Base-by-base conservation (phyloP, 2,797 vertebrate genomes). In the Anas bernieri region DNA sequence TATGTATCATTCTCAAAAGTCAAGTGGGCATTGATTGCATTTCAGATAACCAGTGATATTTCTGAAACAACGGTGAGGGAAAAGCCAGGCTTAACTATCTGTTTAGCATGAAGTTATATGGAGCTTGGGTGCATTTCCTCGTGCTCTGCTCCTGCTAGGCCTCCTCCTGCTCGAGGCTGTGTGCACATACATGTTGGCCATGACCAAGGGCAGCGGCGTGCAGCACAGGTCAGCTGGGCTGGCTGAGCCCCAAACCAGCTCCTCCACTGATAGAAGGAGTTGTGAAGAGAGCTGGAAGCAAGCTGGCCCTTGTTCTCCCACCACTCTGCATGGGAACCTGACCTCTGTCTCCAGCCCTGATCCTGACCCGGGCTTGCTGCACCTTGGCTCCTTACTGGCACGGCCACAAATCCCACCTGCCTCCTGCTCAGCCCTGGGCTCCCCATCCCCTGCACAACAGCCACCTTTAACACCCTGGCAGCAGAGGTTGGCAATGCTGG, bases 1-100 rank as follows among this genome's bases (percentile, higher is more conserved):
- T 74, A 86, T 17, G 45, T 30, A 88, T 75, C 50, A 64, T 94
- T 96, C 93, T 92, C 37, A 97, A 98, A 97, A 97, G 97, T 98
- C 96, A 97, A 97, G 97, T 95, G 45, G 91, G 41, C 67, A 33
- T 28, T 93, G 91, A 97, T 96, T 97, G 41, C 84, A 88, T 95
- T 96, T 92, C 93, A 85, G 83, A 95, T 92, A 96, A 88, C 50
- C 68, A 39, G 73, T 83, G 74, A 78, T 62, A 79, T 88, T 89
- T 96, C 94, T 86, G 70, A 83, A 92, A 89, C 3, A 33, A 30
- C 37, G 28, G 75, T 67, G 75, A 81, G 41, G 31, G 28, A 7
- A 2, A 54, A 86, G 79, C 70, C 16, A 64, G 14, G 14, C 82
- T 78, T 61, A 70, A 63, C 31, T 7, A 64, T 30, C 41, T 20